phyloP scores from a whole-genome alignment of 2,113 vertebrate species.

The Raja brachyura region DNA sequence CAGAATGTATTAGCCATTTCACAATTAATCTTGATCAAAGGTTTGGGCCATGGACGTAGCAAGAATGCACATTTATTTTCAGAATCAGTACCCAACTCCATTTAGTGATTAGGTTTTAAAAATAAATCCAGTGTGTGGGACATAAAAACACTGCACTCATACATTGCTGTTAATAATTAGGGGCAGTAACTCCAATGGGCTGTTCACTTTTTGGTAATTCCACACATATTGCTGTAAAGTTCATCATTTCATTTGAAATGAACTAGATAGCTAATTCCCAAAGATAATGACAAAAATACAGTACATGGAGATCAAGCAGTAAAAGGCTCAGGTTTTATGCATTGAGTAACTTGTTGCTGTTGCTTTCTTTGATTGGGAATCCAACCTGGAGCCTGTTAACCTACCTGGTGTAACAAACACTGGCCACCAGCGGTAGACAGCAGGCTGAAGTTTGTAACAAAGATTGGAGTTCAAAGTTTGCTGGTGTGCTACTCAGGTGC shows the following conservation, averaged over 20 bases:
- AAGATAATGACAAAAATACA: background rate
- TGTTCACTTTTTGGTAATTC: background rate
- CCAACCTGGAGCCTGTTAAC: background rate
- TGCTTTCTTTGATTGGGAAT: background rate
- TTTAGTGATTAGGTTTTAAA: too few species aligned
- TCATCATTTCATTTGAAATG: background rate
- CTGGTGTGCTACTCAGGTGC: too few species aligned
- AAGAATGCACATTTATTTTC: too few species aligned
- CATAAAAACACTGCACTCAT: too few species aligned
- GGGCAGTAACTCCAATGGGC: background rate
- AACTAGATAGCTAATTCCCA: background rate
- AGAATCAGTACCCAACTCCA: too few species aligned
- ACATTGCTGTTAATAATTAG: background rate
- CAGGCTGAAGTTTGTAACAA: background rate
- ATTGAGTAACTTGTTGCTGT: background rate
- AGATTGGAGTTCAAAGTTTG: background rate
- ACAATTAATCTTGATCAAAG: too few species aligned
- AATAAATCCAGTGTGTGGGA: too few species aligned
- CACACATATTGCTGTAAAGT: background rate
- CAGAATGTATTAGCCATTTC: too few species aligned
- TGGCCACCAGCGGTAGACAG: background rate
- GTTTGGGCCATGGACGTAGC: too few species aligned
- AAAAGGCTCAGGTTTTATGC: background rate
- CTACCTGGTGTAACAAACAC: background rate
- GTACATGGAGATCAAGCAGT: background rate